A percentile compares a stretch with the other conserved stretches of the same genome.
phyloP scores from a whole-genome alignment of 2,888 invertebrate genomes.

The Cerastis leucographa region DNA sequence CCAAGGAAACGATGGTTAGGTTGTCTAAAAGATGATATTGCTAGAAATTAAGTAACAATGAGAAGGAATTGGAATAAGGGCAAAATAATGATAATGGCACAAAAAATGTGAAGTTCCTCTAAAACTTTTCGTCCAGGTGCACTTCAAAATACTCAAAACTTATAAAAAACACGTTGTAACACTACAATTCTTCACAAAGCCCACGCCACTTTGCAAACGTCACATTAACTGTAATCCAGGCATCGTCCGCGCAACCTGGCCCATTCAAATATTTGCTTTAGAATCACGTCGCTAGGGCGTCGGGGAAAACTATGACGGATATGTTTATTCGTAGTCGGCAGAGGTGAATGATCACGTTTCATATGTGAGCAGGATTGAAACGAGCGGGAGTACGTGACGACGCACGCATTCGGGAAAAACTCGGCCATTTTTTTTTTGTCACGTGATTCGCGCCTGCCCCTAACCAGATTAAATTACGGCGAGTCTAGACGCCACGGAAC shows the following conservation, averaged over 20 bases:
- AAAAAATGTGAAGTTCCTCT: neutral
- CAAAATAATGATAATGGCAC: neutral
- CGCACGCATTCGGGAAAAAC: slow-evolving; percentile 79
- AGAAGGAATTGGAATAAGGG: neutral
- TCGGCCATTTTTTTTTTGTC: slow-evolving; percentile 70
- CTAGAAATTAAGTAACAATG: neutral
- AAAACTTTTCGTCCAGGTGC: too few relatives aligned
- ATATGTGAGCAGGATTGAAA: slow-evolving; percentile 82
- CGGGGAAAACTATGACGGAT: slow-evolving; percentile 75
- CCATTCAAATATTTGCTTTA: slow-evolving; percentile 73
- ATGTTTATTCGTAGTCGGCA: slow-evolving; percentile 80
- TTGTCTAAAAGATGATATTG: neutral
- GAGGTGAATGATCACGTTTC: slow-evolving; percentile 86
- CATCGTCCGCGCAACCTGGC: slow-evolving; percentile 36
- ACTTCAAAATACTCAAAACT: neutral
- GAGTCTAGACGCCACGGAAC: slow-evolving; percentile 74
- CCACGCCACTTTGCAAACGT: slow-evolving; percentile 9
- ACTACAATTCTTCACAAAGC: neutral
- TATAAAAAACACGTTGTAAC: neutral
- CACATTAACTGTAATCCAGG: slow-evolving; percentile 38
- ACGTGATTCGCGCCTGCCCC: slow-evolving; percentile 70
- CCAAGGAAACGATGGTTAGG: neutral
- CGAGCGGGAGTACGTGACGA: slow-evolving; percentile 79
- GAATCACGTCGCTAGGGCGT: slow-evolving; percentile 66
- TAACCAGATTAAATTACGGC: slow-evolving; percentile 77